These are phyloP conservation scores for Onchidella celtica DNA, from an alignment of 2,888 invertebrate species.

Conservation along the genomic window DNA sequence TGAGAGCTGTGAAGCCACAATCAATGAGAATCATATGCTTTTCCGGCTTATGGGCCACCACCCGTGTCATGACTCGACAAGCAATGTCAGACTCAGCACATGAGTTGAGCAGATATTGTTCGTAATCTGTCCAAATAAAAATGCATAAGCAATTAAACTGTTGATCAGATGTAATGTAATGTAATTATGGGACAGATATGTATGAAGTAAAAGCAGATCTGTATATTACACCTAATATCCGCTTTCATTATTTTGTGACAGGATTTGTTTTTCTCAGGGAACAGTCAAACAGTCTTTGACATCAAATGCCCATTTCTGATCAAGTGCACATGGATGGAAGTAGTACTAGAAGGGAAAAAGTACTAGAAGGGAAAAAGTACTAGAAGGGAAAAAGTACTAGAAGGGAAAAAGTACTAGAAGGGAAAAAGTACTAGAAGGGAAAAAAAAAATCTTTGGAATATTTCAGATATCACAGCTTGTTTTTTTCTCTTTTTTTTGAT, in stretches of 20 bases:
- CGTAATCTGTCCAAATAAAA: conserved; percentile 57
- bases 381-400: background rate
- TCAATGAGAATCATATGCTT: conserved; percentile 73
- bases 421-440: background rate
- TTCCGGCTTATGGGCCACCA: conserved; percentile 74
- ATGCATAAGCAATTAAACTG: too few relatives aligned
- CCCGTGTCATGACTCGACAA: conserved; percentile 71
- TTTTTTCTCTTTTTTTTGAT: too few relatives aligned
- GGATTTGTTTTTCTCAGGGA: too few relatives aligned
- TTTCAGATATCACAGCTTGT: too few relatives aligned
- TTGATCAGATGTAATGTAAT: too few relatives aligned
- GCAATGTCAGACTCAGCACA: conserved; percentile 73
- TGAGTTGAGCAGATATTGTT: conserved; percentile 69
- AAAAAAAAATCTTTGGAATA: too few relatives aligned
- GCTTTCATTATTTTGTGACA: too few relatives aligned
- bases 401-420: background rate
- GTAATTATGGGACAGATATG: too few relatives aligned
- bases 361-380: background rate
- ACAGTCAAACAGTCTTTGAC: too few relatives aligned
- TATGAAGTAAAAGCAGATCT: too few relatives aligned
- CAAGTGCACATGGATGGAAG: background rate
- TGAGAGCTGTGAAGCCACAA: conserved; percentile 73
- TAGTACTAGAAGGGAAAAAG: background rate
- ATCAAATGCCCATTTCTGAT: too few relatives aligned
- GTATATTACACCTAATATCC: too few relatives aligned